Evolutionary conservation across 2,113 vertebrate species (phyloP), one percentile per base, ranked within the genome.

Genomic region (Pipa parva): DNA sequence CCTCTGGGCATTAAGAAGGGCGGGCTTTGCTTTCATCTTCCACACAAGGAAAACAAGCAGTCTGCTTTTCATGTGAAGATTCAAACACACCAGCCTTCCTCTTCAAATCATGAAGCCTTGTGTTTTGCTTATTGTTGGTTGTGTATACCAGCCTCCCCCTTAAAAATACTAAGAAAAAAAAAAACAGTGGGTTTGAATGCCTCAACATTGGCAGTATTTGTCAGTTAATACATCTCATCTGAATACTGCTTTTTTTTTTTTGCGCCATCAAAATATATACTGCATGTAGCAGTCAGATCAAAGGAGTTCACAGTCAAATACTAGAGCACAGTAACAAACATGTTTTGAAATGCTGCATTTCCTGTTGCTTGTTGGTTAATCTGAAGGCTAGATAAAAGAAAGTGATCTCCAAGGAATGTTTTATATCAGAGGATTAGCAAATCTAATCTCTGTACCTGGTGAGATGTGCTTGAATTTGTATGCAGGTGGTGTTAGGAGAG

Each of bases 1-100:
- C 66, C 57, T 61, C 51, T 52, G 58, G 60, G 64, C 56, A 68
- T 68, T 27, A 48, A 50, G 8, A 58, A 31, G 27, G 66, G 58
- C 26, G 49, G 66, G 66, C 59, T 70, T 42, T 29, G 18, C 66
- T 70, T 70, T 70, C 58, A 70, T 61, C 66, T 52, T 24, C 58
- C 58, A 29, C 66, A 60, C 59, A 61, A 60, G 36, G 27, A 27
- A 70, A 70, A 61, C 48, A 61, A 61, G 42, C 57, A 49, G 31
- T 25, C 49, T 12, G 28, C 22, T 59, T 42, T 27, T 52, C 46
- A 37, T 56, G 45, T 33, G 25, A 57, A 45, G 64, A 55, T 42
- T 59, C 24, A 52, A 58, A 28, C 45, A 52, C 58, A 42, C 37
- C 46, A 63, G 29, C 48, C 48, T 22, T 52, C 31, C 50, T 37